These are phyloP conservation scores for Stictocephala bisonia DNA, from an alignment of 2,888 invertebrate species.

Conservation along the genomic window DNA sequence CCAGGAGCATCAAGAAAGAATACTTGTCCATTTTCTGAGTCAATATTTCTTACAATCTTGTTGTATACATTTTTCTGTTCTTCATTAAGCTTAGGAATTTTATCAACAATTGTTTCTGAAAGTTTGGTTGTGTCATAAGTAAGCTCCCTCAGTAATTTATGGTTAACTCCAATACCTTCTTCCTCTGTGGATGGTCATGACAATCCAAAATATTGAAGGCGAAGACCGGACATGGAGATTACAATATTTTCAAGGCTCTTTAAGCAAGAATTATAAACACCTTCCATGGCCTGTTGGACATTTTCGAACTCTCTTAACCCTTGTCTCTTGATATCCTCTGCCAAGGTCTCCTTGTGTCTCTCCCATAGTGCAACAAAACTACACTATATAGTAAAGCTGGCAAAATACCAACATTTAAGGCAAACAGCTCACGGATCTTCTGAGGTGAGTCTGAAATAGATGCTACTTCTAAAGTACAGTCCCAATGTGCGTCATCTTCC, in stretches of 20 bases:
- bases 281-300: background rate
- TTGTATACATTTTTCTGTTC: background rate
- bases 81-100: background rate
- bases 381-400: background rate
- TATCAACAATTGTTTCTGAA: background rate
- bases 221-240: background rate
- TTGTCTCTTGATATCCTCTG: background rate
- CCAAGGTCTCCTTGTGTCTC: background rate
- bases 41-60: background rate
- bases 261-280: conserved; percentile 57
- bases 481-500: conserved; percentile 62
- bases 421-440: conserved; percentile 46
- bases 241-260: background rate
- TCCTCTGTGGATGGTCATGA: background rate
- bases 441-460: conserved; percentile 55
- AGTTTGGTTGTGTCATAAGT: background rate
- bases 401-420: conserved; percentile 22
- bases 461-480: conserved; percentile 59
- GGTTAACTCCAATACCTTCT: background rate
- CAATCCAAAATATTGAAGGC: conserved; percentile 43
- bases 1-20: conserved; percentile 44
- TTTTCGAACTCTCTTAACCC: background rate
- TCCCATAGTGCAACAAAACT: background rate
- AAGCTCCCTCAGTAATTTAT: background rate
- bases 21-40: no score